Evolutionary conservation across 2,888 invertebrate species (phyloP).

Genomic region (Fragum sueziense): DNA sequence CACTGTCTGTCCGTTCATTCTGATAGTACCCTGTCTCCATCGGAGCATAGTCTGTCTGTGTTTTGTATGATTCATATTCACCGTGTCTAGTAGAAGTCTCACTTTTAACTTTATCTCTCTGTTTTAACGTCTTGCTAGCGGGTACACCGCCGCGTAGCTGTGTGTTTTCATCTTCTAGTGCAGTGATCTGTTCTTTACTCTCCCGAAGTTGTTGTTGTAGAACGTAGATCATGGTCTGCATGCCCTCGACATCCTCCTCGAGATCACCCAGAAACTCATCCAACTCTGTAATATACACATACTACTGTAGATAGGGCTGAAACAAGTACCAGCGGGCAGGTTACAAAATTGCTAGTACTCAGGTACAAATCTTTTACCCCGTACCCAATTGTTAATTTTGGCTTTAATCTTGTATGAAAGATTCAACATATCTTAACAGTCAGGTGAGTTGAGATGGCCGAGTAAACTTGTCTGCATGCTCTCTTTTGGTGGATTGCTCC

Average conservation of each 20-base stretch:
- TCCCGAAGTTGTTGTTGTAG: constrained; percentile 96
- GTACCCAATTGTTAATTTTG: no score
- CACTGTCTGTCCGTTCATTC: constrained; percentile 55
- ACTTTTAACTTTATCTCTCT: constrained; percentile 46
- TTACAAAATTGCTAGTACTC: no score
- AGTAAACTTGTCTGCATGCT: no score
- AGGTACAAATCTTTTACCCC: background rate
- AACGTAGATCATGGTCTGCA: constrained; percentile 98
- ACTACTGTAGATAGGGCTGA: background rate
- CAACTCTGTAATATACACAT: constrained; percentile 86
- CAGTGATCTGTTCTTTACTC: constrained; percentile 87
- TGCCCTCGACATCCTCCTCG: constrained; percentile 98
- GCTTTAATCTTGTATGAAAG: no score
- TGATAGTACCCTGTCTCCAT: constrained; percentile 54
- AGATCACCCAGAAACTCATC: constrained; percentile 97
- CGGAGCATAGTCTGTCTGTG: constrained; percentile 40
- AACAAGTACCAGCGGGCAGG: no score
- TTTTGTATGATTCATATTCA: constrained; percentile 33
- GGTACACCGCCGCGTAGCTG: constrained; percentile 40
- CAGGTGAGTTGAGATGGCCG: no score
- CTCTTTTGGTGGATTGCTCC: no score
- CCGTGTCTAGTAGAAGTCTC: constrained; percentile 25
- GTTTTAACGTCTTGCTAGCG: constrained; percentile 28
- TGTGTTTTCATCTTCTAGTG: constrained; percentile 86
- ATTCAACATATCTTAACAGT: no score